Conservation (phyloP, 2,888 invertebrate species). For the Lasioglossum morio region DNA sequence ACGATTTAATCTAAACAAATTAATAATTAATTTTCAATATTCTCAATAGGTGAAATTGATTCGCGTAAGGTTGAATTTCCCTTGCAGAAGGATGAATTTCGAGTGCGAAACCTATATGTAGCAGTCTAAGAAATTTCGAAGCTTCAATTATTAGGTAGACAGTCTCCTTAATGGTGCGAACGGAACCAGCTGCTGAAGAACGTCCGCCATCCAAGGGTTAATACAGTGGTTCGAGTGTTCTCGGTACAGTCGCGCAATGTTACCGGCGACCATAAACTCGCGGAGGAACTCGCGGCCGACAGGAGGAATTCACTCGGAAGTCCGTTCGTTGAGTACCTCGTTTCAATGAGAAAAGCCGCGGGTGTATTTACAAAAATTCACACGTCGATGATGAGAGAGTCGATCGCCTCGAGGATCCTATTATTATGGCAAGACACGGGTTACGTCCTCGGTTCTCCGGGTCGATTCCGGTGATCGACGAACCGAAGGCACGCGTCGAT, state of each 20-base stretch:
- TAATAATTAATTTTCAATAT: too few species aligned
- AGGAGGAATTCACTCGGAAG: not conserved
- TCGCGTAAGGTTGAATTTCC: too few species aligned
- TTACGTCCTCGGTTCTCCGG: slow-evolving; percentile 7
- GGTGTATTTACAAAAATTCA: slow-evolving; percentile 59
- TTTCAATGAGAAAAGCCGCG: slow-evolving; percentile 32
- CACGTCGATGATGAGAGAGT: slow-evolving; percentile 20
- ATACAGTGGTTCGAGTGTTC: slow-evolving; percentile 12
- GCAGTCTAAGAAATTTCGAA: too few species aligned
- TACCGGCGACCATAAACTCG: slow-evolving; percentile 14
- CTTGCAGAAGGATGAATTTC: too few species aligned
- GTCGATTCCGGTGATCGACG: not conserved
- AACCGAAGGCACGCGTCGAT: slow-evolving; percentile 15
- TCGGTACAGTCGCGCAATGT: slow-evolving; percentile 56
- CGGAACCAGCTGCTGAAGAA: not conserved
- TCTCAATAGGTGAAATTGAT: too few species aligned
- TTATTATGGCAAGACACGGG: slow-evolving; percentile 60
- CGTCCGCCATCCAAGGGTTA: not conserved
- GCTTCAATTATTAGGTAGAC: too few species aligned
- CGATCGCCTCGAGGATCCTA: slow-evolving; percentile 20
- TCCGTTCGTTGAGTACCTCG: slow-evolving; percentile 8
- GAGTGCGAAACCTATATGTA: too few species aligned
- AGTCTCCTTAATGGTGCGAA: too few species aligned
- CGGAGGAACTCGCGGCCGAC: not conserved
- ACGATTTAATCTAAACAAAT: too few species aligned